Percentiles rank a stretch among this genome's conserved stretches.
Evolutionary conservation across 2,113 vertebrate species (phyloP).

Genomic region (Brachirus orientalis): DNA sequence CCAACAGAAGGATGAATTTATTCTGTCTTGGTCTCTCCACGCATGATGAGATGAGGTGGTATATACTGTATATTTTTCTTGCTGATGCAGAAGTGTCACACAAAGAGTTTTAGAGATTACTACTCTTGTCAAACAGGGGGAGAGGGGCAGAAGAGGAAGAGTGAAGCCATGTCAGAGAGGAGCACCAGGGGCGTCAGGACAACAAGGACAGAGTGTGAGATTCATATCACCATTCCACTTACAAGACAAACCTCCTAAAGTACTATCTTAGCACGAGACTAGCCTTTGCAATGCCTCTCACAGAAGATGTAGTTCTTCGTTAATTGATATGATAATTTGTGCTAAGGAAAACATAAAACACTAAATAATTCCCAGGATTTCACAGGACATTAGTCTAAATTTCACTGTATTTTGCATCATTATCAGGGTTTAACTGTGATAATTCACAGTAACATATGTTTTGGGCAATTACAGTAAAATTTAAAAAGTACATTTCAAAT

Average conservation of each 20-base stretch:
- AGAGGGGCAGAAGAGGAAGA: slow-evolving; percentile 83
- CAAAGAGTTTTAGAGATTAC: not conserved
- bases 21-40: slow-evolving; percentile 25
- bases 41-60: slow-evolving; percentile 3
- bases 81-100: not conserved
- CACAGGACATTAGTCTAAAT: no score
- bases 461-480: no score
- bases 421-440: no score
- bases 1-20: slow-evolving; percentile 45
- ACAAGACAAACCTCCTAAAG: not conserved
- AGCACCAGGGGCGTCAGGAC: slow-evolving; percentile 76
- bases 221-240: not conserved
- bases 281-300: no score
- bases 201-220: slow-evolving; percentile 82
- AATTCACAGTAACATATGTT: no score
- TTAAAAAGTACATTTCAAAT: no score
- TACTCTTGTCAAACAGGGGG: slow-evolving; percentile 76
- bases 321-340: no score
- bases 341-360: no score
- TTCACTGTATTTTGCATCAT: no score
- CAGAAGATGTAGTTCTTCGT: no score
- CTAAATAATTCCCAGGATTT: no score
- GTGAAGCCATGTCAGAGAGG: slow-evolving; percentile 80
- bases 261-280: no score
- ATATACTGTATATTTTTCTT: not conserved